phyloP scores from a whole-genome alignment of 1,140 invertebrate genomes.

The Penaeus japonicus region DNA sequence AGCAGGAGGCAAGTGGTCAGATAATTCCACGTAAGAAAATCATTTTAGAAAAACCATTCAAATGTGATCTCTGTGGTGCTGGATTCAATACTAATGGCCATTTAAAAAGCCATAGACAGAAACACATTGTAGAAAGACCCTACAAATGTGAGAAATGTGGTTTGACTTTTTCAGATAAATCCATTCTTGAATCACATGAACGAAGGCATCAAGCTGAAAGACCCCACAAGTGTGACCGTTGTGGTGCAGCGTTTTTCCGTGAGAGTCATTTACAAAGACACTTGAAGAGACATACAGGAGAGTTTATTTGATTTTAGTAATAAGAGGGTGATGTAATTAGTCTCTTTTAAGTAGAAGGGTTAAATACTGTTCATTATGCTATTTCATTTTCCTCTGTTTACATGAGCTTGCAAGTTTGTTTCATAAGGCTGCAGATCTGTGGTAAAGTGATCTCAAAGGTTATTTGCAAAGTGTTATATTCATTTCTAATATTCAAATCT shows the following conservation, averaged over 20 bases:
- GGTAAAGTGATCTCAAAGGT: too few relatives aligned
- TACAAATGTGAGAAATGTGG: conserved; percentile 50
- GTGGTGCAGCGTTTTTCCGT: conserved; percentile 49
- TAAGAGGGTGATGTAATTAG: too few relatives aligned
- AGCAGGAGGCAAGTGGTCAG: conserved; percentile 44
- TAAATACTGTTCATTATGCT: too few relatives aligned
- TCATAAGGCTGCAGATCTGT: too few relatives aligned
- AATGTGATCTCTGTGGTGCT: conserved; percentile 47
- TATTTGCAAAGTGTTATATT: too few relatives aligned
- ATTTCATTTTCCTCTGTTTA: too few relatives aligned
- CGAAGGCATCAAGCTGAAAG: conserved; percentile 42
- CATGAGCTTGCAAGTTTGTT: too few relatives aligned
- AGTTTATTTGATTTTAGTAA: conserved; percentile 9
- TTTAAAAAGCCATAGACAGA: conserved; percentile 36
- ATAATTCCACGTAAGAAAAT: conserved; percentile 29
- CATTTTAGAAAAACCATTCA: conserved; percentile 42
- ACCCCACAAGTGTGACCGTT: conserved; percentile 39
- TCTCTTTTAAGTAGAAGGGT: too few relatives aligned
- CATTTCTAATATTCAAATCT: too few relatives aligned
- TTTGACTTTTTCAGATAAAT: conserved; percentile 30
- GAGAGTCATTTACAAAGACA: conserved; percentile 42
- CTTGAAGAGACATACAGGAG: conserved; percentile 43
- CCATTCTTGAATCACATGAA: conserved; percentile 44
- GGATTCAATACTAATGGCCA: conserved; percentile 49
- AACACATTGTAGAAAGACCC: conserved; percentile 32